Evolutionary conservation across 2,113 vertebrate species (phyloP).

Genomic region (Melospiza georgiana): DNA sequence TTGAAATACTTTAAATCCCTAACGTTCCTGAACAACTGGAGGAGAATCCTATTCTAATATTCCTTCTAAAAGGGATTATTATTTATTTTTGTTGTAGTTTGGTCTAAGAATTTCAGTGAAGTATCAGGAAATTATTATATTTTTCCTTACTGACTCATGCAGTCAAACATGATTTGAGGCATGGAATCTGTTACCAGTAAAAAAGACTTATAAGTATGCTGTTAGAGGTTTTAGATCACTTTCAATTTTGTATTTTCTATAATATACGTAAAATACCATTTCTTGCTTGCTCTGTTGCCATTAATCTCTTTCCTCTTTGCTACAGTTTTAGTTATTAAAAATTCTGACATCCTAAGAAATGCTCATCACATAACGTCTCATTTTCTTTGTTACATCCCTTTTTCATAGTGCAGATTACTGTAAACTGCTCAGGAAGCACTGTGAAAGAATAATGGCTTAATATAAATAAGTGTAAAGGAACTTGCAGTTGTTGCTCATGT

Average conservation of each 20-base stretch:
- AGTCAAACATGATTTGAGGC: not conserved
- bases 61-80: not conserved
- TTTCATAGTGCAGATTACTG: not conserved
- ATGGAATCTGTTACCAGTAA: not conserved
- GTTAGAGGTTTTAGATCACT: not conserved
- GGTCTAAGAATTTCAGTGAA: not conserved
- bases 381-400: not conserved
- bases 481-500: not conserved
- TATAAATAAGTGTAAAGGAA: not conserved
- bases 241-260: not conserved
- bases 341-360: not conserved
- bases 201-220: not conserved
- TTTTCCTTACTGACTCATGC: slow-evolving; percentile 1
- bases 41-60: not conserved
- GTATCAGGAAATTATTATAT: not conserved
- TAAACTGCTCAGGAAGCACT: not conserved
- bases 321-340: not conserved
- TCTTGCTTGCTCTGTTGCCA: not conserved
- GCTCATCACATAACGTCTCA: not conserved
- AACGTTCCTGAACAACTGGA: not conserved
- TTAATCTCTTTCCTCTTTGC: not conserved
- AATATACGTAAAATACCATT: not conserved
- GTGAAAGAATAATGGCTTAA: not conserved
- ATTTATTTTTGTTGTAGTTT: not conserved
- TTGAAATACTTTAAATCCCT: slow-evolving; percentile 17